Evolutionary conservation across 2,797 vertebrate species (phyloP), one percentile per base, ranked within the genome.

Genomic region (Martes flavigula): DNA sequence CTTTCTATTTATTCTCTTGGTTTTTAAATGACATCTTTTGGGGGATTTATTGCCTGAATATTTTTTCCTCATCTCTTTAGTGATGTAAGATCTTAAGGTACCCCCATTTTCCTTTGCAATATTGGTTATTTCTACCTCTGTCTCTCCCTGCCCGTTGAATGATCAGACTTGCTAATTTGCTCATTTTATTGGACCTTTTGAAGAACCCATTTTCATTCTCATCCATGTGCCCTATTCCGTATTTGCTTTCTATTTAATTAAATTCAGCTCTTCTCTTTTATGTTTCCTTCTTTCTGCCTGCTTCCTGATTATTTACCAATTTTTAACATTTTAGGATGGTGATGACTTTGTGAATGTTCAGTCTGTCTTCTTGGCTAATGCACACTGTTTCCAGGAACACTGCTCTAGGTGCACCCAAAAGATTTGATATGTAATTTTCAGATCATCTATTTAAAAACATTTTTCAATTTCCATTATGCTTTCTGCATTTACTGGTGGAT

Each of bases 331-430:
- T 27, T 40, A 68, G 40, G 60, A 18, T 46, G 35, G 18, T 21
- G 70, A 32, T 11, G n/a, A 70, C 3, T 40, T 56, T 43, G 17
- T 46, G 35, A 58, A 48, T 87, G 46, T 66, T 86, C 43, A 2
- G 43, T 56, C 11, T 35, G 23, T 77, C 30, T 46, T 88, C 25
- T 51, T 68, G 38, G 35, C n/a, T n/a, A 14, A 40, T 10, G 20
- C 0, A 10, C 6, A 7, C 27, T 4, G 0, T 25, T 54, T 38
- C 58, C 20, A 38, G 14, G 2, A 30, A 8, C 11, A 15, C 14
- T 7, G 30, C n/a, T 30, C 51, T 68, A 7, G 7, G 7, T 12
- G 2, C 11, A 40, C 30, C 51, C 32, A 5, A 68, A 77, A 56
- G 7, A 12, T 62, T 56, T 7, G 9, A 27, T 40, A 6, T 2